Evolutionary conservation across 2,888 invertebrate genomes (phyloP).

Genomic region (Pachycephus smyrnensis): DNA sequence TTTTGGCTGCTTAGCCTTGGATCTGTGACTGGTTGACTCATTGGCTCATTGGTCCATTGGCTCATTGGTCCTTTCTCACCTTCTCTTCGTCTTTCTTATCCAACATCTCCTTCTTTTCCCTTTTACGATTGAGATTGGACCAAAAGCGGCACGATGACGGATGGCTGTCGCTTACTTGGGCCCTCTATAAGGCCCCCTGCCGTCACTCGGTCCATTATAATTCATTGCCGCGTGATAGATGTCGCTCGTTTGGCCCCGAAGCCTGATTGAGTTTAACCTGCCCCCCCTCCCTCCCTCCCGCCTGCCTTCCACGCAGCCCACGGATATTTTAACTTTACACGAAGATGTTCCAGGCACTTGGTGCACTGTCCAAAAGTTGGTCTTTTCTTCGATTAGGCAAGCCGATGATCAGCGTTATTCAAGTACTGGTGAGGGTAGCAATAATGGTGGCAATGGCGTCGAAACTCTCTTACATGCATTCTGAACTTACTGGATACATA

Average conservation of each 20-base stretch:
- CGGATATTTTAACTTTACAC: neutral
- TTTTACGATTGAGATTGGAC: conserved; percentile 18
- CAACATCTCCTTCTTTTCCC: conserved; percentile 10
- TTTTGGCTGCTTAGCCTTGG: too few species aligned
- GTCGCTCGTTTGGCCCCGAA: conserved; percentile 55
- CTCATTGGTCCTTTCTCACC: too few species aligned
- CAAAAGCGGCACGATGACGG: conserved; percentile 48
- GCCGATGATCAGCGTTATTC: too few species aligned
- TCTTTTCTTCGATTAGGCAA: too few species aligned
- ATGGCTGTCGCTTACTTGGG: conserved; percentile 51
- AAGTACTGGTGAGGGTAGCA: too few species aligned
- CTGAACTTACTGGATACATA: too few species aligned
- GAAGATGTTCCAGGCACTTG: neutral
- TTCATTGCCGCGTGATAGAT: conserved; percentile 58
- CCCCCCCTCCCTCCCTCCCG: conserved; percentile 18
- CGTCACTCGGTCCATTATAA: conserved; percentile 49
- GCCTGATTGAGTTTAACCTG: conserved; percentile 52
- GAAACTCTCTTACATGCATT: too few species aligned
- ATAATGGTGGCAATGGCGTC: too few species aligned
- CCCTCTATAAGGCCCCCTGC: conserved; percentile 44
- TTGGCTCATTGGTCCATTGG: neutral
- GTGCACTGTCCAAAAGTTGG: too few species aligned
- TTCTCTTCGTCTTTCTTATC: neutral
- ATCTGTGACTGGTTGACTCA: neutral
- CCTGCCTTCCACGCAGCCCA: neutral